phyloP scores from a whole-genome alignment of 2,113 vertebrate species.

The Carettochelys insculpta region DNA sequence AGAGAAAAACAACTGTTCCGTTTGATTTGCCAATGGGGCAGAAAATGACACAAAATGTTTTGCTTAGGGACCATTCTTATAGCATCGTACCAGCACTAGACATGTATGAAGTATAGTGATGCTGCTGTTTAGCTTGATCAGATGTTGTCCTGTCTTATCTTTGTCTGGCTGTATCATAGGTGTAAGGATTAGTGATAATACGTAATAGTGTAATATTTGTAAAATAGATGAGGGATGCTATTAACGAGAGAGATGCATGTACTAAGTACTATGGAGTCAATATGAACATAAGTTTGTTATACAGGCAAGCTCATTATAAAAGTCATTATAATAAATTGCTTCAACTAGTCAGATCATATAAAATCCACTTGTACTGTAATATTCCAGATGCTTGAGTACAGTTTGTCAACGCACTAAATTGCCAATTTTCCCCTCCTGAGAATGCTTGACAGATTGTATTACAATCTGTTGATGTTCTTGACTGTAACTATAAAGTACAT shows the following conservation, averaged over 20 bases:
- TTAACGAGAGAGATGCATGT: not conserved
- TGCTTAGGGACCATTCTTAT: slow-evolving; percentile 56
- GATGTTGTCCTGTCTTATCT: not conserved
- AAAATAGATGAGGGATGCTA: slow-evolving; percentile 10
- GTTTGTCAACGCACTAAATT: slow-evolving; percentile 68
- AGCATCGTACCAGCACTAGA: slow-evolving; percentile 15
- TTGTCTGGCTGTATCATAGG: not conserved
- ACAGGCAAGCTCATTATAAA: slow-evolving; percentile 61
- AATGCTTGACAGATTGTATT: slow-evolving; percentile 78
- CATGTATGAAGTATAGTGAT: slow-evolving; percentile 22
- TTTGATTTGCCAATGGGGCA: slow-evolving; percentile 46
- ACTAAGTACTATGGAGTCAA: slow-evolving; percentile 22
- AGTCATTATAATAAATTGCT: slow-evolving; percentile 72
- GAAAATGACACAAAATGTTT: slow-evolving; percentile 57
- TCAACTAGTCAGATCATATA: slow-evolving; percentile 65
- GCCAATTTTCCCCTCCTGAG: slow-evolving; percentile 75
- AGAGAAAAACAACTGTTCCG: slow-evolving; percentile 22
- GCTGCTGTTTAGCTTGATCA: slow-evolving; percentile 43
- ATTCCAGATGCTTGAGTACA: slow-evolving; percentile 79
- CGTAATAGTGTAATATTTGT: not conserved
- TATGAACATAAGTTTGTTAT: slow-evolving; percentile 28
- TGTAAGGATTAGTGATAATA: slow-evolving; percentile 11
- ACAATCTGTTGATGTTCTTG: slow-evolving; percentile 77
- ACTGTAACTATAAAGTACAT: slow-evolving; percentile 64
- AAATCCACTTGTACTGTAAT: slow-evolving; percentile 61